Conservation (phyloP, 2,888 invertebrate genomes). For the Agapostemon virescens region DNA sequence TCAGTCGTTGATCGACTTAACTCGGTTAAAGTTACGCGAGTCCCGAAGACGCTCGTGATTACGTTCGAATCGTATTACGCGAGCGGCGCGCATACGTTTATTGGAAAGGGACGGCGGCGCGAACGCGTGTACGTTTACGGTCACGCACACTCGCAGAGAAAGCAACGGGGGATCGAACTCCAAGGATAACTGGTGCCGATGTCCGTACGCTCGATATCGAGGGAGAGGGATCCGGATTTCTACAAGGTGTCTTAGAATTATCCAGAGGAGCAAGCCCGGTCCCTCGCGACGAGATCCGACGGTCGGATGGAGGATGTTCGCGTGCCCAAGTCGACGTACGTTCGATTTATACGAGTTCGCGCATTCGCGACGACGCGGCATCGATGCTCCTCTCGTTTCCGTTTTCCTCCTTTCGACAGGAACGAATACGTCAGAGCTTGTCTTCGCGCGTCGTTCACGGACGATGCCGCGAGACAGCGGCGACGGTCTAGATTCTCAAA, state of each 20-base stretch:
- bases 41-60: constrained; percentile 40
- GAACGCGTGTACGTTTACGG: constrained; percentile 36
- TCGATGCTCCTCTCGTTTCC: no score
- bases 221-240: constrained; percentile 39
- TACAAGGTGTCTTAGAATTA: constrained; percentile 27
- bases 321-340: no score
- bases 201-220: constrained; percentile 42
- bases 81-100: constrained; percentile 46
- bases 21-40: constrained; percentile 30
- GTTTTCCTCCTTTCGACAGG: no score
- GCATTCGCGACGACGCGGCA: no score
- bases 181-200: constrained; percentile 78
- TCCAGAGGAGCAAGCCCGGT: background rate
- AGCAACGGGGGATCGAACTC: constrained; percentile 73
- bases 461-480: no score
- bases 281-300: background rate
- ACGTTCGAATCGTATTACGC: constrained; percentile 43
- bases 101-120: constrained; percentile 5
- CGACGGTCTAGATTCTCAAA: no score
- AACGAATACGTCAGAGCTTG: no score
- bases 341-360: no score
- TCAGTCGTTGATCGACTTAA: background rate
- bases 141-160: constrained; percentile 39
- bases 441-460: no score
- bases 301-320: no score